A percentile compares a stretch with the other conserved stretches of the same genome.
phyloP scores from a whole-genome alignment of 1,140 invertebrate genomes.

The Ganaspis sp. region DNA sequence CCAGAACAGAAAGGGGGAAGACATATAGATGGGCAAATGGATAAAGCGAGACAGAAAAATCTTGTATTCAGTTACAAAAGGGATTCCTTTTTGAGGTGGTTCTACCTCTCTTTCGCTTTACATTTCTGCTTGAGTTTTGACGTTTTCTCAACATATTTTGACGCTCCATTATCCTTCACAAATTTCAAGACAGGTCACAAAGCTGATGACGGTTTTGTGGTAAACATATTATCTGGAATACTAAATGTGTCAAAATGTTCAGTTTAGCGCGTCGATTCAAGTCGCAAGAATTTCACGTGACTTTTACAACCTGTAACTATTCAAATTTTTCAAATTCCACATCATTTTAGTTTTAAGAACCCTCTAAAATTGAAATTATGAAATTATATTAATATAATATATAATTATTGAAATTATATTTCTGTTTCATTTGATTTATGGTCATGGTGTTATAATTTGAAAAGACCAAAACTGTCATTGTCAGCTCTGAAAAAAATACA shows the following conservation, averaged over 20 bases:
- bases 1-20: slow-evolving; percentile 2
- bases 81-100: slow-evolving; percentile 1
- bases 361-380: no score
- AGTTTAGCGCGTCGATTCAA: neutral
- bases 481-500: neutral
- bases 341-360: no score
- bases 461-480: neutral
- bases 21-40: neutral
- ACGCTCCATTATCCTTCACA: slow-evolving; percentile 53
- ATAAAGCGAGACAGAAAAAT: slow-evolving; percentile 31
- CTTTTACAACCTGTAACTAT: no score
- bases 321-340: no score
- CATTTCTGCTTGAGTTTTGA: slow-evolving; percentile 58
- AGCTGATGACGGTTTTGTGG: neutral
- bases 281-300: no score
- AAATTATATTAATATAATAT: no score
- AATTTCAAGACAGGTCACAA: slow-evolving; percentile 28
- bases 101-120: slow-evolving; percentile 32
- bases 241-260: neutral
- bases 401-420: no score
- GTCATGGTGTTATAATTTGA: neutral
- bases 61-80: slow-evolving; percentile 44
- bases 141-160: slow-evolving; percentile 67
- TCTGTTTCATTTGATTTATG: no score
- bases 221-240: slow-evolving; percentile 2